These are phyloP conservation scores for Coturnix japonica DNA, from an alignment of 2,113 vertebrate genomes.

Conservation along the genomic window DNA sequence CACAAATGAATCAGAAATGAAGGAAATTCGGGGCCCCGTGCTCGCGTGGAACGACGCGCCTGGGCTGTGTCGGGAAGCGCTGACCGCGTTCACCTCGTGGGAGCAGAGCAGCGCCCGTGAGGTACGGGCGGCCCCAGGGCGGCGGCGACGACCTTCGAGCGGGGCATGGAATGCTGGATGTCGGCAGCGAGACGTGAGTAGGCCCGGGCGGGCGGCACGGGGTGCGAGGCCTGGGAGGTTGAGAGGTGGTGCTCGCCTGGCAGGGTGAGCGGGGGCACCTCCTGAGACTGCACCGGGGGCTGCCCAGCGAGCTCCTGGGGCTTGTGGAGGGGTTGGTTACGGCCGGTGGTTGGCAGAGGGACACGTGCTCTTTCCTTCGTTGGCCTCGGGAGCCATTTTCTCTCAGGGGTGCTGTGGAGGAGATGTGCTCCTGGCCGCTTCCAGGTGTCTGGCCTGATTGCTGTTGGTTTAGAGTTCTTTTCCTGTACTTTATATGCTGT, in stretches of 20 bases:
- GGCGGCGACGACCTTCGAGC: rapidly evolving
- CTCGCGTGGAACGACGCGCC: background rate
- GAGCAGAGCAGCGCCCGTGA: background rate
- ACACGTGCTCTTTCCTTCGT: rapidly evolving
- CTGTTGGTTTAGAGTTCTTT: background rate
- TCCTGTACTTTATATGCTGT: background rate
- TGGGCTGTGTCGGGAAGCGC: background rate
- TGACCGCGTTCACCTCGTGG: no score
- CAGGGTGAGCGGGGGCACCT: rapidly evolving
- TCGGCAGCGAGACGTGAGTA: background rate
- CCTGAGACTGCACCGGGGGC: rapidly evolving
- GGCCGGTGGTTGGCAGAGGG: no score
- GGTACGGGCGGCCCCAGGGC: background rate
- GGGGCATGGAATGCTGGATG: rapidly evolving
- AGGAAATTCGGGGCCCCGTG: background rate
- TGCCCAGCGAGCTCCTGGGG: background rate
- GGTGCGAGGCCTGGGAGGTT: no score
- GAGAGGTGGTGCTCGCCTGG: rapidly evolving
- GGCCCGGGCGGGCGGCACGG: background rate
- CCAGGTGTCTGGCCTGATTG: background rate
- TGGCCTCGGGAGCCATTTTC: background rate
- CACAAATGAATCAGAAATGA: background rate
- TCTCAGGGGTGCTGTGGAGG: rapidly evolving
- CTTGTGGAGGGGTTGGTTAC: rapidly evolving
- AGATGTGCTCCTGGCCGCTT: background rate